Conservation (phyloP, 2,113 vertebrate species). For the Cynoglossus semilaevis region DNA sequence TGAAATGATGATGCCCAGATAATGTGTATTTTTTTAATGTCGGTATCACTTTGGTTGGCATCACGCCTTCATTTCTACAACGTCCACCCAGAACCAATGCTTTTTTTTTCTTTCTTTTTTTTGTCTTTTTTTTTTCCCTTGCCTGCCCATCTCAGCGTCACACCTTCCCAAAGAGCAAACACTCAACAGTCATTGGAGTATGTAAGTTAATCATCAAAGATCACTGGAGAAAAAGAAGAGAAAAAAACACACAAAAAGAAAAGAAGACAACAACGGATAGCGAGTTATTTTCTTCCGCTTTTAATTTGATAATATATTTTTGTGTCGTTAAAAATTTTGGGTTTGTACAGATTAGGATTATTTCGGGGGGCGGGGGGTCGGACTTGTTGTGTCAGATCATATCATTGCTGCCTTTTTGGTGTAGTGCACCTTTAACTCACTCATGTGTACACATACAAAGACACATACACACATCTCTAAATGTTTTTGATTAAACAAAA, state of each 20-base stretch:
- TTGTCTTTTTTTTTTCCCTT: constrained; percentile 1
- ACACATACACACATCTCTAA: constrained; percentile 3
- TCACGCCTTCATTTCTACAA: constrained; percentile 66
- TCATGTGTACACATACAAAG: constrained; percentile 15
- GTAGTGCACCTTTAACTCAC: constrained; percentile 52
- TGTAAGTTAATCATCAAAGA: constrained; percentile 40
- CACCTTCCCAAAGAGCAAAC: constrained; percentile 48
- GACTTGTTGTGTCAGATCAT: constrained; percentile 30
- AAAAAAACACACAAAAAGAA: constrained; percentile 9
- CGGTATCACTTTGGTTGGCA: constrained; percentile 50
- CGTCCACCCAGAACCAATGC: constrained; percentile 49
- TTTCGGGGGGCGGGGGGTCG: neutral
- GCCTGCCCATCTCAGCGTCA: constrained; percentile 6
- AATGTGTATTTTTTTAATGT: constrained; percentile 26
- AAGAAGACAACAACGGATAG: constrained; percentile 36
- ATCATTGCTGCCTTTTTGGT: constrained; percentile 66
- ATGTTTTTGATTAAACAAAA: constrained; percentile 7
- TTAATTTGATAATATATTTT: constrained; percentile 68
- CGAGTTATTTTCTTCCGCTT: constrained; percentile 60
- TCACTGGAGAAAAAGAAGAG: constrained; percentile 53
- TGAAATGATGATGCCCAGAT: constrained; percentile 17
- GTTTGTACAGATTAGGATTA: constrained; percentile 53
- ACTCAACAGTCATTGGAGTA: constrained; percentile 29
- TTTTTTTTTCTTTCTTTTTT: constrained; percentile 9
- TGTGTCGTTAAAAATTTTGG: constrained; percentile 46